Evolutionary conservation across 2,113 vertebrate species (phyloP).

Genomic region (Smithornis capensis): DNA sequence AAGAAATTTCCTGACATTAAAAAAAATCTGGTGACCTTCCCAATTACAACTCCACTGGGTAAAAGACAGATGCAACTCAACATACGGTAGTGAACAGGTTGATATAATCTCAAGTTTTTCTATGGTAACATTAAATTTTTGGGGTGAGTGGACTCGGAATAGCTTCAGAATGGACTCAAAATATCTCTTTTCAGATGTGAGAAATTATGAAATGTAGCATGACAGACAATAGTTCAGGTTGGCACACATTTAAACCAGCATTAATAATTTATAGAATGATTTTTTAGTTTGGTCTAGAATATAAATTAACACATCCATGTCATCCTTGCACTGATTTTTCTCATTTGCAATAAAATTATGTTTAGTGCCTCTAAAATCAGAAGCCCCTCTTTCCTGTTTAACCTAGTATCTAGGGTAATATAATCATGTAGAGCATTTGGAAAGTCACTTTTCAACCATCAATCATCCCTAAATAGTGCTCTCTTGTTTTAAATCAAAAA

Average conservation of each 20-base stretch:
- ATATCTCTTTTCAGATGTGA: neutral
- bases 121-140: neutral
- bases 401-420: constrained; percentile 48
- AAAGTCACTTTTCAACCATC: constrained; percentile 38
- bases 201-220: neutral
- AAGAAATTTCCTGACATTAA: neutral
- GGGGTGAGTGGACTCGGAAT: neutral
- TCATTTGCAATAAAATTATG: constrained; percentile 39
- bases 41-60: neutral
- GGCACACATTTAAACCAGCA: neutral
- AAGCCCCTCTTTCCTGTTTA: constrained; percentile 29
- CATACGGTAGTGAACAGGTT: neutral
- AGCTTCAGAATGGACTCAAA: neutral
- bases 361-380: constrained; percentile 47
- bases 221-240: neutral
- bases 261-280: constrained; percentile 54
- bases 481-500: constrained; percentile 21
- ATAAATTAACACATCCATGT: constrained; percentile 49
- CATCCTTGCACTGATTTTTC: constrained; percentile 44
- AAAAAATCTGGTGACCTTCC: neutral
- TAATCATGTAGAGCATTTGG: neutral
- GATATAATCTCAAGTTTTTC: neutral
- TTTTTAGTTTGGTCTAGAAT: constrained; percentile 52
- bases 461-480: constrained; percentile 5
- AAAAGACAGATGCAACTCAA: neutral